These are phyloP conservation scores for Pilophorus perplexus DNA, from an alignment of 2,888 invertebrate genomes.

Conservation along the genomic window DNA sequence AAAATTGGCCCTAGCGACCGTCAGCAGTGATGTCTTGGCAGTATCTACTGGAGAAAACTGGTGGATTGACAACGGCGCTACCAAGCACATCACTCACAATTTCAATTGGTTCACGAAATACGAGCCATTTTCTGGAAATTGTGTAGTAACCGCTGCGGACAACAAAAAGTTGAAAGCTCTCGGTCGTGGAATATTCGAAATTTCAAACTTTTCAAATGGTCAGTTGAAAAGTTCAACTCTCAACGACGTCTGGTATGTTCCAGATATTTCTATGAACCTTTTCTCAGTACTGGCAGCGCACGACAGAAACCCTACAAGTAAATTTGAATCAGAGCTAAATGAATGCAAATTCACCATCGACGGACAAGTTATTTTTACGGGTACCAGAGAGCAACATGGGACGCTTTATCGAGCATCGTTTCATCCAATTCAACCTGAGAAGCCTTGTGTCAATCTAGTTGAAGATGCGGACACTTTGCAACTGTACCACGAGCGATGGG, in stretches of 20 bases:
- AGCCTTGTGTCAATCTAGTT: slow-evolving; percentile 44
- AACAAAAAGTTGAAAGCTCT: slow-evolving; percentile 24
- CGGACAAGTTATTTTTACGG: slow-evolving; percentile 23
- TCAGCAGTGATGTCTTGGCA: slow-evolving; percentile 42
- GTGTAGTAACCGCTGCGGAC: slow-evolving; percentile 16
- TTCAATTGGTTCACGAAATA: slow-evolving; percentile 6
- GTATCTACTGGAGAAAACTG: slow-evolving; percentile 43
- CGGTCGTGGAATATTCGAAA: slow-evolving; percentile 23
- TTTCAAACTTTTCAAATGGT: slow-evolving; percentile 11
- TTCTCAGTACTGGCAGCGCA: slow-evolving; percentile 48
- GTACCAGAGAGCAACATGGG: slow-evolving; percentile 24
- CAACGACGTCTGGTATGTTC: slow-evolving; percentile 47
- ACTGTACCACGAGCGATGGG: slow-evolving; percentile 48
- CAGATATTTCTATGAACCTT: slow-evolving; percentile 49
- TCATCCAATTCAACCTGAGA: slow-evolving; percentile 48
- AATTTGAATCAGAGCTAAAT: slow-evolving; percentile 20
- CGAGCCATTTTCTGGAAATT: slow-evolving; percentile 28
- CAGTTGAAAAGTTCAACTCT: slow-evolving; percentile 28
- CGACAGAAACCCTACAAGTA: slow-evolving; percentile 37
- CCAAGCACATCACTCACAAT: slow-evolving; percentile 48
- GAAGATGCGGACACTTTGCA: slow-evolving; percentile 25
- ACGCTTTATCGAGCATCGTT: slow-evolving; percentile 35
- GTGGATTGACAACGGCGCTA: slow-evolving; percentile 51
- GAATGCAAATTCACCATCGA: slow-evolving; percentile 23
- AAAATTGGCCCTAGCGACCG: neutral